These are phyloP conservation scores for Orbicella faveolata DNA, from an alignment of 64 coral and sea anemone genomes.

Conservation along the genomic window DNA sequence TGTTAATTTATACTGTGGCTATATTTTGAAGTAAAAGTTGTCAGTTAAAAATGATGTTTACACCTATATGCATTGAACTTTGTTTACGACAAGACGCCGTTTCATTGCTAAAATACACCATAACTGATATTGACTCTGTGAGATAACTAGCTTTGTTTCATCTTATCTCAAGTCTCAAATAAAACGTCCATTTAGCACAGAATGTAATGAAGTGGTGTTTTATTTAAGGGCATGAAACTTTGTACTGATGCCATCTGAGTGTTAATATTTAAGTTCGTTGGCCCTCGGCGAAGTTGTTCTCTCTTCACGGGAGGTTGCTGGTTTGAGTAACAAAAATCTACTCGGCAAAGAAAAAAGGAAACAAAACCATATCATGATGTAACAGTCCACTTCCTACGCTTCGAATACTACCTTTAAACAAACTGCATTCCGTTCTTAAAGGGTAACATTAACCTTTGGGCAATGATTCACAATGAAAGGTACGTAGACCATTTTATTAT, in stretches of 20 bases:
- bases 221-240: background rate
- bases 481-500: background rate
- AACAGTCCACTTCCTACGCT: no score
- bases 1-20: constrained; percentile 13
- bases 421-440: no score
- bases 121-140: background rate
- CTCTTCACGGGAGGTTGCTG: background rate
- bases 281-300: background rate
- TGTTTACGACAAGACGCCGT: constrained; percentile 5
- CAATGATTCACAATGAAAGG: background rate
- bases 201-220: background rate
- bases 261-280: background rate
- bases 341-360: background rate
- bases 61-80: background rate
- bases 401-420: no score
- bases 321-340: background rate
- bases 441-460: no score
- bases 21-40: background rate
- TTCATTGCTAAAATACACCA: background rate
- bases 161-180: background rate
- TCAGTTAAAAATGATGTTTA: background rate
- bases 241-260: background rate
- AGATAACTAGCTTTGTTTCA: background rate
- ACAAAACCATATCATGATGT: background rate
- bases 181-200: background rate